phyloP scores from a whole-genome alignment of 92 coral and sea anemone species.

The Isaurus tuberculatus region DNA sequence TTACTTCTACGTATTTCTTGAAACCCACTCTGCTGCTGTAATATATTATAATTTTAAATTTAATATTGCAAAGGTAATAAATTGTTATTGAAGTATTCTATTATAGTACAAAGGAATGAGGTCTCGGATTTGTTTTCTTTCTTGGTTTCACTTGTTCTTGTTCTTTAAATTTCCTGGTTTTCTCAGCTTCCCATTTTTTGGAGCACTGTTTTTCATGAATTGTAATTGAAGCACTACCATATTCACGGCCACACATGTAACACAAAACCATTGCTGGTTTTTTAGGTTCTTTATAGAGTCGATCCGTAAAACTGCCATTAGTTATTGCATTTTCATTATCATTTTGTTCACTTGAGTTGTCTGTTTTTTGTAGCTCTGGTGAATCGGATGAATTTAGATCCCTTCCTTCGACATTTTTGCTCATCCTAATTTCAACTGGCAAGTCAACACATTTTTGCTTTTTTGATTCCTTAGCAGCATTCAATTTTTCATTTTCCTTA shows the following conservation, averaged over 20 bases:
- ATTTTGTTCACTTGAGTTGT: constrained; percentile 10
- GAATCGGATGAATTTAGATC: background rate
- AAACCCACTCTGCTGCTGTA: background rate
- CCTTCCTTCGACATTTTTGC: constrained; percentile 51
- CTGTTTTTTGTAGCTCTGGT: background rate
- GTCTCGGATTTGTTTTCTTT: constrained; percentile 62
- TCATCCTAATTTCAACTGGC: constrained; percentile 76
- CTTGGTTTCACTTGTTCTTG: constrained; percentile 33
- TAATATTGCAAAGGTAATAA: background rate
- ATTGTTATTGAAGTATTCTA: background rate
- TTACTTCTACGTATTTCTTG: too few species aligned
- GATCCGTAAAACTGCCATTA: background rate
- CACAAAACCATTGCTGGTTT: constrained; percentile 85
- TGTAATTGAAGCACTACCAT: constrained; percentile 88
- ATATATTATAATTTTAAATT: background rate
- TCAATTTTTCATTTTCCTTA: constrained; percentile 60
- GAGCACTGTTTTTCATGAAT: constrained; percentile 96
- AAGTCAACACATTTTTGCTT: constrained; percentile 63
- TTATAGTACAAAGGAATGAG: constrained; percentile 72
- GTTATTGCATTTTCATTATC: background rate
- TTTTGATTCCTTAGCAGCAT: constrained; percentile 13
- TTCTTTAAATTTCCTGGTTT: constrained; percentile 56
- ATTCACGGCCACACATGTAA: constrained; percentile 96
- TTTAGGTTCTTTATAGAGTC: constrained; percentile 40
- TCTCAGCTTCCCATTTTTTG: constrained; percentile 77